Evolutionary conservation across 2,797 vertebrate genomes (phyloP).

Genomic region (Margarornis squamiger): DNA sequence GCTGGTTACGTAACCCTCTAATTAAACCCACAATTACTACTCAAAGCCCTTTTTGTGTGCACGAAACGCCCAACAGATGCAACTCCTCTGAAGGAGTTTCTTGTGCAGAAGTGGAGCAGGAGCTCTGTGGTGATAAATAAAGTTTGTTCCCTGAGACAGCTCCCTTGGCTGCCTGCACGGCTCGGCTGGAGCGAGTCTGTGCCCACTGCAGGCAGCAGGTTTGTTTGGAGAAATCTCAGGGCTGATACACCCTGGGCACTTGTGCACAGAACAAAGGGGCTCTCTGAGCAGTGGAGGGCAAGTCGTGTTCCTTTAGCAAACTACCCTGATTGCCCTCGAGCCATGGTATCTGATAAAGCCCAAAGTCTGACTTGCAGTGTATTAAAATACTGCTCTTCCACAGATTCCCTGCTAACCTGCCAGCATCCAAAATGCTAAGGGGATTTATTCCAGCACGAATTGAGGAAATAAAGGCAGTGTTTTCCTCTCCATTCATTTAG

Average conservation of each 20-base stretch:
- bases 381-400: background rate
- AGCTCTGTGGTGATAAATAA: background rate
- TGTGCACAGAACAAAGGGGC: background rate
- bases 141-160: background rate
- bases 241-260: background rate
- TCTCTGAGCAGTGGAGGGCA: background rate
- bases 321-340: background rate
- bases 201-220: background rate
- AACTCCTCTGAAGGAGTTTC: background rate
- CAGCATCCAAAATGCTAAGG: background rate
- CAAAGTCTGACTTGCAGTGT: background rate
- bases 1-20: background rate
- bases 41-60: background rate
- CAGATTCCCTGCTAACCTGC: background rate
- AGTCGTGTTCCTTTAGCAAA: background rate
- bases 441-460: background rate
- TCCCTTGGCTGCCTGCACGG: background rate
- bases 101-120: background rate
- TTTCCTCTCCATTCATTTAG: background rate
- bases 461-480: background rate
- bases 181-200: background rate
- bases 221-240: background rate
- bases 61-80: background rate
- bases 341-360: background rate
- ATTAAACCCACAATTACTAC: conserved; percentile 26